phyloP scores from a whole-genome alignment of 2,113 vertebrate genomes.

The Prochilodus magdalenae region DNA sequence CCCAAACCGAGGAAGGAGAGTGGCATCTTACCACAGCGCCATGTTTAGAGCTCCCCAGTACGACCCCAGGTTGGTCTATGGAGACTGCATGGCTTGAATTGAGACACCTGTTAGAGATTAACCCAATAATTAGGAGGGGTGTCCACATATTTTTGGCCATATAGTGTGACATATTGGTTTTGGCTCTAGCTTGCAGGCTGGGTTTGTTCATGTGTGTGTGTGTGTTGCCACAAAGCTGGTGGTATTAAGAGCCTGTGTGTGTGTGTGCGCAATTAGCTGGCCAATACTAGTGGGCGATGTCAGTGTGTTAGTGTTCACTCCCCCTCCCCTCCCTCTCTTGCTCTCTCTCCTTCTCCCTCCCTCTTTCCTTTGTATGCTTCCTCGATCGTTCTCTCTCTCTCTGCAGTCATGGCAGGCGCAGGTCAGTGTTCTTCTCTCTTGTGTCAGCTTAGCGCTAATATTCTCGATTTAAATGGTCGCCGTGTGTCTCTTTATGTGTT shows the following conservation, averaged over 20 bases:
- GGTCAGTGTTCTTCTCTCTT: constrained; percentile 73
- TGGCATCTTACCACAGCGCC: too few species aligned
- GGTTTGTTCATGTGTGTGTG: constrained; percentile 47
- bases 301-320: background rate
- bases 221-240: background rate
- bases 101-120: too few species aligned
- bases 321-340: constrained; percentile 11
- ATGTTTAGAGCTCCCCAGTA: too few species aligned
- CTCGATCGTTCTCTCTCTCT: constrained; percentile 78
- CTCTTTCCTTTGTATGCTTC: constrained; percentile 76
- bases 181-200: too few species aligned
- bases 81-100: too few species aligned
- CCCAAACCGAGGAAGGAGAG: too few species aligned
- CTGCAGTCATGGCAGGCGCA: constrained; percentile 81
- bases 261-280: constrained; percentile 24
- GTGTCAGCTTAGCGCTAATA: constrained; percentile 19
- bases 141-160: too few species aligned
- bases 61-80: too few species aligned
- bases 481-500: constrained; percentile 37
- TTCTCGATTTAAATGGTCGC: constrained; percentile 28
- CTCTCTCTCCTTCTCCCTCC: constrained; percentile 57
- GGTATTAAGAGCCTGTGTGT: constrained; percentile 14
- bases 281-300: constrained; percentile 51
- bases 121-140: too few species aligned
- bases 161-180: too few species aligned